Base-by-base conservation (phyloP, 2,113 vertebrate genomes). In the Brachyhypopomus occidentalis region DNA sequence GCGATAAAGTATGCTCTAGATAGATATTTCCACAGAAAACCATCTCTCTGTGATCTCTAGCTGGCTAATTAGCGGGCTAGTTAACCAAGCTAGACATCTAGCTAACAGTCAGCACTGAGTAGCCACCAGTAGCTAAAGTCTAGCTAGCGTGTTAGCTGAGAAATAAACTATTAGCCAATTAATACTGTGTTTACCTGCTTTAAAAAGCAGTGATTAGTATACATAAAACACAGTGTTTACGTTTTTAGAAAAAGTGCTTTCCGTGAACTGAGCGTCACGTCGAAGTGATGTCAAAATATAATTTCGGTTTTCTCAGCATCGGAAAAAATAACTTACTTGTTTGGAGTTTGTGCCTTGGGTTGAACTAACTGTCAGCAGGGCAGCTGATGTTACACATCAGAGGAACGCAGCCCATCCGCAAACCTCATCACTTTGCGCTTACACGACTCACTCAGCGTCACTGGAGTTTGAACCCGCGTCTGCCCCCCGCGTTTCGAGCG, bases 261-360 rank as follows among this genome's bases (percentile, higher is more conserved):
- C 3, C 27, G n/a, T 17, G 1, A 23, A 1, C 17, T 22, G 34
- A 79, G 6, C 25, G 8, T n/a, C 14, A 25, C 3, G 20, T 30
- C 25, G 56, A 9, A 19, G 11, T 27, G 36, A 11, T 34, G 69
- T 52, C 56, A 52, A 48, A 7, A 0, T 66, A 27, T 3, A 20
- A 1, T 16, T 25, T 17, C 22, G 19, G 17, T 17, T 58, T 8
- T 11, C 17, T 20, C 25, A 58, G 20, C 25, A 17, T 17, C 19
- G 30, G 30, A 30, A 38, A 56, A 12, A 70, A 55, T 60, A 81
- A 89, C 88, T 88, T 88, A 88, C 87, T 89, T 85, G 86, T 67
- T 84, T 71, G 79, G 80, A 87, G 81, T 78, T 77, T 74, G 72
- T 48, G 58, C 66, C 64, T 71, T 62, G 64, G 52, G 76, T 38